Evolutionary conservation across 2,888 invertebrate genomes (phyloP), one percentile per base, ranked within the genome.

Genomic region (Aspidiotus rigidus): DNA sequence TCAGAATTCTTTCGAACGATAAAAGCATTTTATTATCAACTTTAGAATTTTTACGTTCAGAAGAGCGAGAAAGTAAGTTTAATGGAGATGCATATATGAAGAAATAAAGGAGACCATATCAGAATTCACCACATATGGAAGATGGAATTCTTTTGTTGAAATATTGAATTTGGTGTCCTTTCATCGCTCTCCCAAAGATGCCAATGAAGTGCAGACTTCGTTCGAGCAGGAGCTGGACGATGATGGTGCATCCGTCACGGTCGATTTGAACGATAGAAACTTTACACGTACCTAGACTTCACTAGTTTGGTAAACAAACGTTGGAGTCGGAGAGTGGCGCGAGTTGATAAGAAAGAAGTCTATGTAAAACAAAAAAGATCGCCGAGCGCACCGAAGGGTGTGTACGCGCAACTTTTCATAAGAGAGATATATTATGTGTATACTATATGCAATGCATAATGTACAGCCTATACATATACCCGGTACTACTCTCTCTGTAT

Each of bases 61-160:
- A 64, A 64, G 54, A 53, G 40, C 53, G 55, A n/a, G 28, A 54
- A 8, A 40, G 54, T n/a, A 39, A 54, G 54, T 64, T 39, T 54
- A 17, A 40, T 64, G 49, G 10, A 11, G 49, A 49, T n/a, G 64
- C 54, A 28, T 28, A 28, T 28, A 28, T 28, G 28, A 28, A 28
- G 28, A 28, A 28, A 28, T 28, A 28, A 28, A 28, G 28, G 28
- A 28, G 28, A 28, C 2, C 28, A 28, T 28, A 28, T 28, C 28
- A 28, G 28, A 28, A 28, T 28, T 28, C 28, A 64, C 64, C 64
- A 64, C 64, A 64, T 54, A 64, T 16, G 64, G 53, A 64, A 64
- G 53, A 64, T 54, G 64, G 64, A 64, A 64, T 64, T 64, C 64
- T 64, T 64, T 64, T 64, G 64, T 64, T 64, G 40, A 64, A 64